phyloP scores from a whole-genome alignment of 2,888 invertebrate species.

The Agriopis aurantiaria region DNA sequence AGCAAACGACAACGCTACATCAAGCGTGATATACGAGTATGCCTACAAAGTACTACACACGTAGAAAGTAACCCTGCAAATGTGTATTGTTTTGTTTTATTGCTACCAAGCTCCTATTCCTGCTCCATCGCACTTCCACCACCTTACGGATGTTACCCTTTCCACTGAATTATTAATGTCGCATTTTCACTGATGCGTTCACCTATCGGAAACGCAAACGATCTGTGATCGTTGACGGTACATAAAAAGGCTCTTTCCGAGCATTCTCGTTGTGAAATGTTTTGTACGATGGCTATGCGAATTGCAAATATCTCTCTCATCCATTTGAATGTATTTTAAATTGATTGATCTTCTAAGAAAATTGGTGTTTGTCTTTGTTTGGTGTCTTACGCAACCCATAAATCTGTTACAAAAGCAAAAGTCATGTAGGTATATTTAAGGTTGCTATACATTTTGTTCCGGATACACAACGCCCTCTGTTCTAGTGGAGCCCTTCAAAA shows the following conservation, averaged over 20 bases:
- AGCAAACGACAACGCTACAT: conserved; percentile 13
- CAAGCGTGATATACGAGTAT: conserved; percentile 1
- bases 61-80: conserved; percentile 15
- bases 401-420: too few relatives aligned
- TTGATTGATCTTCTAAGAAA: background rate
- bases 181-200: conserved; percentile 68
- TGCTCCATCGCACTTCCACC: conserved; percentile 15
- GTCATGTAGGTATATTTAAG: too few relatives aligned
- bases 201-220: conserved; percentile 64
- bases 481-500: too few relatives aligned
- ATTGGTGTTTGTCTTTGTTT: background rate
- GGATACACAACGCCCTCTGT: too few relatives aligned
- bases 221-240: conserved; percentile 56
- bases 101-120: conserved; percentile 4
- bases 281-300: conserved; percentile 20
- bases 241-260: conserved; percentile 65
- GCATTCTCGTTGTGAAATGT: conserved; percentile 4
- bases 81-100: conserved; percentile 30
- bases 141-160: conserved; percentile 25
- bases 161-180: conserved; percentile 69
- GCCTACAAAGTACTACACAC: conserved; percentile 1
- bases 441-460: too few relatives aligned
- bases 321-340: background rate
- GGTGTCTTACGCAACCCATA: background rate
- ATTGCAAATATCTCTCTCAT: conserved; percentile 7